These are phyloP conservation scores for Perca schrenkii DNA, from an alignment of 2,113 vertebrate genomes.

Conservation along the genomic window DNA sequence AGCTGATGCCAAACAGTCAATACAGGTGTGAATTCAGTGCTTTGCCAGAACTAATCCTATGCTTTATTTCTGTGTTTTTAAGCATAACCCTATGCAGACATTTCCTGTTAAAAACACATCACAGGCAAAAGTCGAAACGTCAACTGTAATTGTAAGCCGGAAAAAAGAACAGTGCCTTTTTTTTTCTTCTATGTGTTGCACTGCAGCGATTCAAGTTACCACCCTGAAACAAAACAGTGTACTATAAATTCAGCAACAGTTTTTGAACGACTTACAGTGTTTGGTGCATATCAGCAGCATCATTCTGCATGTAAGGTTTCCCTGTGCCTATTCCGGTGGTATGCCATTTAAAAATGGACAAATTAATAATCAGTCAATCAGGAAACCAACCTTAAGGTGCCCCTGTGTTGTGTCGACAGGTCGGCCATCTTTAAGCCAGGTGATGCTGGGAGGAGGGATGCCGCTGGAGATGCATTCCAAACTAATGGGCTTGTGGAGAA, in stretches of 20 bases:
- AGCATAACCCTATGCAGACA: not conserved
- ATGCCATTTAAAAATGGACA: not conserved
- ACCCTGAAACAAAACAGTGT: not conserved
- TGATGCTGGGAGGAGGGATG: constrained; percentile 91
- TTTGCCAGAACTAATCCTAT: not conserved
- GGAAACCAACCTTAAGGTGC: constrained; percentile 84
- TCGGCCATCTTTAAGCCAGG: constrained; percentile 94
- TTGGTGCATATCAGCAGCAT: not conserved
- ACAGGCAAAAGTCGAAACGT: not conserved
- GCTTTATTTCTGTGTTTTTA: not conserved
- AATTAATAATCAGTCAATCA: not conserved
- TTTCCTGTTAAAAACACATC: not conserved
- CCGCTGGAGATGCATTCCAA: constrained; percentile 93
- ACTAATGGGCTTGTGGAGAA: constrained; percentile 86
- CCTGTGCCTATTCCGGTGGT: not conserved
- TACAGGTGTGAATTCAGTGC: not conserved
- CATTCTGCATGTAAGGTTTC: not conserved
- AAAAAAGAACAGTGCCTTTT: not conserved
- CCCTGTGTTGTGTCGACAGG: constrained; percentile 91
- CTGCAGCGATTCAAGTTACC: not conserved
- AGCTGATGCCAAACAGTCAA: not conserved
- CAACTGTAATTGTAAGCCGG: not conserved
- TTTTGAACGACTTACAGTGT: not conserved
- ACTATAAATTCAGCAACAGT: not conserved
- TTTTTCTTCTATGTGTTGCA: not conserved